phyloP scores from a whole-genome alignment of 2,113 vertebrate species.

The Galemys pyrenaicus region DNA sequence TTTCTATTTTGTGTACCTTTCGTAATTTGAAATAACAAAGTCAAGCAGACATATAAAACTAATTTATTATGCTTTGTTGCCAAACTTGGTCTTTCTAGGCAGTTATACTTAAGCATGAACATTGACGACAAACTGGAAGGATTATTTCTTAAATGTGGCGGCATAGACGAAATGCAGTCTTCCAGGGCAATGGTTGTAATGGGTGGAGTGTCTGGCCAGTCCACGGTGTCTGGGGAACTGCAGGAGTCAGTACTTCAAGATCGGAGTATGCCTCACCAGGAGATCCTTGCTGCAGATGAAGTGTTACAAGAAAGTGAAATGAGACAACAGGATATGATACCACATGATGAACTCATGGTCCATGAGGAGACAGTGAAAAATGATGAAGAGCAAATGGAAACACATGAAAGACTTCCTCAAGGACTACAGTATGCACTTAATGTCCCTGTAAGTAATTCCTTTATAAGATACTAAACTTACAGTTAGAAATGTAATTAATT shows the following conservation, averaged over 20 bases:
- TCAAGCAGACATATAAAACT: constrained; percentile 74
- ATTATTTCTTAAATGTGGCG: constrained; percentile 97
- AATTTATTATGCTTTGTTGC: constrained; percentile 85
- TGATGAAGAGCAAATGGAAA: constrained; percentile 90
- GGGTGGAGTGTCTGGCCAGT: constrained; percentile 88
- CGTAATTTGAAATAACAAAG: constrained; percentile 62
- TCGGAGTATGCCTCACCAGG: constrained; percentile 92
- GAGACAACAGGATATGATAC: constrained; percentile 94
- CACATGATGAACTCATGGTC: constrained; percentile 98
- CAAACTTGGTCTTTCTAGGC: constrained; percentile 88
- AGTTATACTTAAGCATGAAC: constrained; percentile 95
- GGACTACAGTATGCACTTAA: constrained; percentile 95
- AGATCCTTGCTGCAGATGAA: constrained; percentile 92
- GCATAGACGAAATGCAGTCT: constrained; percentile 90
- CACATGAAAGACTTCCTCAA: constrained; percentile 93
- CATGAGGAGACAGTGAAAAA: constrained; percentile 97
- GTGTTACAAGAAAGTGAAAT: constrained; percentile 92
- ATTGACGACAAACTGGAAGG: constrained; percentile 97
- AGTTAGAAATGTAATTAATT: constrained; percentile 14
- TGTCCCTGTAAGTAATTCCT: constrained; percentile 93
- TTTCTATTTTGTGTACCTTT: constrained; percentile 60
- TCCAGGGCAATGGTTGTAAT: constrained; percentile 90
- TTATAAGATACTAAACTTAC: constrained; percentile 48
- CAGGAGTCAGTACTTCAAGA: constrained; percentile 93
- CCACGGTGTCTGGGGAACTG: constrained; percentile 84